phyloP scores from a whole-genome alignment of 2,113 vertebrate genomes.

The Hymenochirus boettgeri region DNA sequence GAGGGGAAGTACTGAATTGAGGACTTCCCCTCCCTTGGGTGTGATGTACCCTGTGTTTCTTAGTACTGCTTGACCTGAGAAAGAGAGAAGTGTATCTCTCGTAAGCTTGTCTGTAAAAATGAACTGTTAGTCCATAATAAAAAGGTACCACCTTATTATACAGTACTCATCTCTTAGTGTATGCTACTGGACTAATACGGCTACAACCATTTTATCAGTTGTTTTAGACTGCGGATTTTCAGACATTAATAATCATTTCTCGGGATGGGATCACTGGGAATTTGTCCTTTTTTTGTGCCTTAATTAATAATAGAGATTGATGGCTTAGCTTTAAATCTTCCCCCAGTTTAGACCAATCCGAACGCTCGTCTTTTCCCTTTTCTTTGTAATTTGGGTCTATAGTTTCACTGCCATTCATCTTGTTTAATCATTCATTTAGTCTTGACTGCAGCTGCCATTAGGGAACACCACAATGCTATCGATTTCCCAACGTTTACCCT shows the following conservation, averaged over 20 bases:
- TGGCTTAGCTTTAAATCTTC: constrained; percentile 8
- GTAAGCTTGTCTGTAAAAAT: too few relatives aligned
- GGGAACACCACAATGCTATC: constrained; percentile 5
- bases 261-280: not conserved
- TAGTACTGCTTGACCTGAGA: too few relatives aligned
- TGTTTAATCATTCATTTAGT: constrained; percentile 15
- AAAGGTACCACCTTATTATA: too few relatives aligned
- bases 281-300: not conserved
- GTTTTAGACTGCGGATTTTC: not conserved
- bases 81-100: too few relatives aligned
- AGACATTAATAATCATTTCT: not conserved
- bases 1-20: too few relatives aligned
- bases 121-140: too few relatives aligned
- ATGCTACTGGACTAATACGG: too few relatives aligned
- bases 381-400: not conserved
- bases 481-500: constrained; percentile 7
- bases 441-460: not conserved
- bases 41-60: too few relatives aligned
- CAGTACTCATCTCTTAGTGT: too few relatives aligned
- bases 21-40: too few relatives aligned
- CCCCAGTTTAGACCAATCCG: not conserved
- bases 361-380: too few relatives aligned
- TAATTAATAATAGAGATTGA: not conserved
- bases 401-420: not conserved
- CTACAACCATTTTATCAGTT: too few relatives aligned